Percentiles rank a stretch among this genome's conserved stretches.
These are phyloP conservation scores for Ptychodera flava DNA, from an alignment of 35 echinoderm and acorn worm species.

Conservation along the genomic window DNA sequence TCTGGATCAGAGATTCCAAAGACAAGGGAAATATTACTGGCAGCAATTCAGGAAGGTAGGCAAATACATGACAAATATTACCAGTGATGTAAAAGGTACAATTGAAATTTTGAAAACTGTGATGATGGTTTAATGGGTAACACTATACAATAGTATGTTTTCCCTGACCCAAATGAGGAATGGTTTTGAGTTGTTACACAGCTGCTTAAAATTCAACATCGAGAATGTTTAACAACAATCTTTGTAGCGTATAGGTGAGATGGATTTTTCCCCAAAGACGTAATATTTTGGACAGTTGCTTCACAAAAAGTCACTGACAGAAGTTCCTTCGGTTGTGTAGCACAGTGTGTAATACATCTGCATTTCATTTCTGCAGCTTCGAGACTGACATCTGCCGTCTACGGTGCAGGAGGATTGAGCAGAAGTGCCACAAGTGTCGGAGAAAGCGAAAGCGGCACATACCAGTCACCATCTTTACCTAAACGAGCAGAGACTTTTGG, in stretches of 20 bases:
- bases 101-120: not conserved
- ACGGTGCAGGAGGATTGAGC: slow-evolving; percentile 24
- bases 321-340: not conserved
- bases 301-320: not conserved
- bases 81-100: not conserved
- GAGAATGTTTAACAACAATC: too few relatives aligned
- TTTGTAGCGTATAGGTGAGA: not conserved
- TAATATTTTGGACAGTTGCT: too few relatives aligned
- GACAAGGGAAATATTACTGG: slow-evolving; percentile 56
- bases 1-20: slow-evolving; percentile 38
- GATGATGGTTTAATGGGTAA: too few relatives aligned
- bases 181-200: too few relatives aligned
- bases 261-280: too few relatives aligned
- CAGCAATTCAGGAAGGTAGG: slow-evolving; percentile 81
- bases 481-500: slow-evolving; percentile 91
- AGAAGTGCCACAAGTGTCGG: slow-evolving; percentile 82
- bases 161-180: too few relatives aligned
- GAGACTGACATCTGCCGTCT: slow-evolving; percentile 38
- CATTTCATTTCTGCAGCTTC: slow-evolving; percentile 14
- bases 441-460: slow-evolving; percentile 48
- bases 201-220: too few relatives aligned
- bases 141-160: too few relatives aligned
- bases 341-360: not conserved
- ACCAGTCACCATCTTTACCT: slow-evolving; percentile 41
- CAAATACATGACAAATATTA: not conserved